These are phyloP conservation scores for Rhodeus uyekii DNA, from an alignment of 2,797 vertebrate species.

Conservation along the genomic window DNA sequence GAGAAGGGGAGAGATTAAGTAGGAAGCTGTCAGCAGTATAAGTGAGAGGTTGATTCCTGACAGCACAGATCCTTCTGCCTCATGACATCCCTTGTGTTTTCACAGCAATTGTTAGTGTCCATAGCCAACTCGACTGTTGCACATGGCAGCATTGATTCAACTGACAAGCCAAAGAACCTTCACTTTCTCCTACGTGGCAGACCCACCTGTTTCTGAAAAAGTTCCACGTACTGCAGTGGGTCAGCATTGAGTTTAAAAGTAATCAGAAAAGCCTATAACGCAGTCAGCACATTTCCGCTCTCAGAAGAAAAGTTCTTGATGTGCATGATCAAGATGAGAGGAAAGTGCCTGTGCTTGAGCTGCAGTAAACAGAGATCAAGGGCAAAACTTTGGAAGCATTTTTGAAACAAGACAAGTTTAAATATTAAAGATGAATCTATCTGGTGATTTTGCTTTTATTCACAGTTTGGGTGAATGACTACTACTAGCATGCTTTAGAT, in stretches of 20 bases:
- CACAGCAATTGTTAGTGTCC: constrained; percentile 36
- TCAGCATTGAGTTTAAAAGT: constrained; percentile 30
- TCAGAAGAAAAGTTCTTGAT: constrained; percentile 38
- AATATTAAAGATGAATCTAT: background rate
- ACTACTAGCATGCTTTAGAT: background rate
- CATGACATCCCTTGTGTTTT: constrained; percentile 22
- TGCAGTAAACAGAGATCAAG: constrained; percentile 7
- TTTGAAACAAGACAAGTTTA: constrained; percentile 20
- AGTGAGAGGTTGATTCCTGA: constrained; percentile 16
- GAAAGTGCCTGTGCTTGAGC: background rate
- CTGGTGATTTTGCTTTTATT: background rate
- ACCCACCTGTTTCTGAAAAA: constrained; percentile 9
- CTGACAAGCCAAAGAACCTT: background rate
- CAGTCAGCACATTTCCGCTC: constrained; percentile 33
- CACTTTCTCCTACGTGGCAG: background rate
- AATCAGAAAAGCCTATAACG: constrained; percentile 17
- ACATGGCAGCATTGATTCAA: constrained; percentile 1
- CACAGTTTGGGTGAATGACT: background rate
- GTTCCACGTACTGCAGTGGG: constrained; percentile 20
- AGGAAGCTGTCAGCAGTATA: background rate
- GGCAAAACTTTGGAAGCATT: background rate
- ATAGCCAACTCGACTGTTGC: constrained; percentile 19
- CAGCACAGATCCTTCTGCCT: constrained; percentile 6
- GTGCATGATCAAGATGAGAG: constrained; percentile 32
- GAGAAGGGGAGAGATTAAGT: constrained; percentile 8